A percentile compares a stretch with the other conserved stretches of the same genome.
These are phyloP conservation scores for Pteropus alecto DNA, from an alignment of 2,113 vertebrate genomes.

Conservation along the genomic window DNA sequence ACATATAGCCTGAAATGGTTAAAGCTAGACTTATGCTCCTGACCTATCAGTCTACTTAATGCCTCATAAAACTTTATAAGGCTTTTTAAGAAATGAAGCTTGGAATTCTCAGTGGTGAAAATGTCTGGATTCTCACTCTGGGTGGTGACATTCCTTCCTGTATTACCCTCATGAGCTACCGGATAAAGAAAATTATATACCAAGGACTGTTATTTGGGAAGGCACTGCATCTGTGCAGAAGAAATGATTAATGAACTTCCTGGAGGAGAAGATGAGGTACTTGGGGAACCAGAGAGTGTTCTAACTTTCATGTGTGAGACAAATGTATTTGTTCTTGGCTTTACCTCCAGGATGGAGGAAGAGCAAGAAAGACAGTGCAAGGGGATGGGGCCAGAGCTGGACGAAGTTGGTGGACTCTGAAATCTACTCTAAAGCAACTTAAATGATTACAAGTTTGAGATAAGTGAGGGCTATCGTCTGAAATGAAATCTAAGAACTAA, in stretches of 20 bases:
- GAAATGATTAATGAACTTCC: background rate
- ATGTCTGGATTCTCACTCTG: slow-evolving; percentile 36
- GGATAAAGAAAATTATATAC: background rate
- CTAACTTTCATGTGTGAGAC: background rate
- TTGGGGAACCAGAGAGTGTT: background rate
- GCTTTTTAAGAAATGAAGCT: slow-evolving; percentile 44
- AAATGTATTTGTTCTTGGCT: background rate
- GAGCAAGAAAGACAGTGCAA: background rate
- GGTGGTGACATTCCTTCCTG: background rate
- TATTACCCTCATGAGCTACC: background rate
- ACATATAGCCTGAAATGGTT: background rate
- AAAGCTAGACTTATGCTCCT: slow-evolving; percentile 21
- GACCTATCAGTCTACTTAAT: slow-evolving; percentile 35
- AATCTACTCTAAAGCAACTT: background rate
- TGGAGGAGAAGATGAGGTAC: background rate
- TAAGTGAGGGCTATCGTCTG: background rate
- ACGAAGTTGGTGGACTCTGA: background rate
- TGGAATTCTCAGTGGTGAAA: slow-evolving; percentile 32
- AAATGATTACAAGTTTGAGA: background rate
- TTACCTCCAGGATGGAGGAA: background rate
- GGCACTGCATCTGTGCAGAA: background rate
- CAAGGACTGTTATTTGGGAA: background rate
- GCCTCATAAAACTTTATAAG: slow-evolving; percentile 59
- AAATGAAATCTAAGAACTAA: background rate
- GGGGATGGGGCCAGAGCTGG: background rate